Percentiles rank a stretch among this genome's conserved stretches.
phyloP scores from a whole-genome alignment of 2,113 vertebrate species.

The Meles meles region DNA sequence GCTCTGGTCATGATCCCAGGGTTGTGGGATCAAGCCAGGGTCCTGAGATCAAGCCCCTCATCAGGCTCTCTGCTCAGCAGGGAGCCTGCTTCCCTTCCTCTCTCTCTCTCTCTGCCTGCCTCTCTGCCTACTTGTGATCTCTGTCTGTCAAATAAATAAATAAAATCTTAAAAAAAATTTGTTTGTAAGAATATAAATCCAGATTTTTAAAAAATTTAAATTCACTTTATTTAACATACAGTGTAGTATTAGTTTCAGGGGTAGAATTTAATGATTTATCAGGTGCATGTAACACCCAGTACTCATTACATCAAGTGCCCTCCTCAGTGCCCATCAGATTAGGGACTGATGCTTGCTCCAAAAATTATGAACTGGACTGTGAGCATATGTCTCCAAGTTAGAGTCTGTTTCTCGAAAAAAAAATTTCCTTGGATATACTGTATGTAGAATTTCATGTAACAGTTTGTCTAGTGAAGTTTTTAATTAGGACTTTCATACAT shows the following conservation, averaged over 20 bases:
- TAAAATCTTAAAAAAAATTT: too few species aligned
- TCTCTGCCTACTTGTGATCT: too few species aligned
- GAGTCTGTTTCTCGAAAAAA: neutral
- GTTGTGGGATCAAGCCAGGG: too few species aligned
- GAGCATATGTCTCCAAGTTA: neutral
- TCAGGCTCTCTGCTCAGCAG: too few species aligned
- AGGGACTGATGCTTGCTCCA: neutral
- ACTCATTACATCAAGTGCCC: neutral
- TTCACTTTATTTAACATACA: neutral
- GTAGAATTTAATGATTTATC: neutral
- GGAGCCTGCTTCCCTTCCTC: too few species aligned
- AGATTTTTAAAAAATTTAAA: neutral
- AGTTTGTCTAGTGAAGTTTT: neutral
- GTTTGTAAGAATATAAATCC: neutral
- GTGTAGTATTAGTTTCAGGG: neutral
- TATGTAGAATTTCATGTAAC: neutral
- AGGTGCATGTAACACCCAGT: neutral
- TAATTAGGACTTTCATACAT: neutral
- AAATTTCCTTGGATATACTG: neutral
- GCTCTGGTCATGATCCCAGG: too few species aligned
- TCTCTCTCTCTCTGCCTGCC: too few species aligned
- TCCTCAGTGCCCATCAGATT: neutral
- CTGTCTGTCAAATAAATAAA: too few species aligned
- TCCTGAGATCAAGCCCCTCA: too few species aligned
- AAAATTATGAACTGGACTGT: neutral